Conservation (phyloP, 1,140 invertebrate genomes). For the Dolichoris vasculosae region DNA sequence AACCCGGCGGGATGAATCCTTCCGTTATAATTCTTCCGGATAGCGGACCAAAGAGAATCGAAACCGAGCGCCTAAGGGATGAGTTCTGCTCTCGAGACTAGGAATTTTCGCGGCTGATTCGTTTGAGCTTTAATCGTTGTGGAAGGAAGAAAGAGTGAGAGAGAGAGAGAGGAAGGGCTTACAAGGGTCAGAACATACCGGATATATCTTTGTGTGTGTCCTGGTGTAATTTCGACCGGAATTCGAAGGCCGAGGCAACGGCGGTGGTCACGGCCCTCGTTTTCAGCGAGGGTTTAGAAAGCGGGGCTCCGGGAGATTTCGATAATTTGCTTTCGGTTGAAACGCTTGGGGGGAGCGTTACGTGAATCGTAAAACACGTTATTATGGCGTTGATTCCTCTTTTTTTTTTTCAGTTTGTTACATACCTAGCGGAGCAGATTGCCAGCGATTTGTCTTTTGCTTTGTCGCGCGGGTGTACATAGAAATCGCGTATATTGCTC, state of each 20-base stretch:
- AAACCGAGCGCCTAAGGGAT: background rate
- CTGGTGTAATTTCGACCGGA: conserved; percentile 27
- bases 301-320: conserved; percentile 6
- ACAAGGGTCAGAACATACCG: conserved; percentile 5
- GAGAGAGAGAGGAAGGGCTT: background rate
- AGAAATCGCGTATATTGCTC: background rate
- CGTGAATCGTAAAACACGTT: conserved; percentile 42
- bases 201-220: conserved; percentile 13
- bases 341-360: background rate
- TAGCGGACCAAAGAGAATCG: background rate
- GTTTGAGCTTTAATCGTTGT: conserved; percentile 32
- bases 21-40: conserved; percentile 44
- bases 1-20: background rate
- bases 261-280: background rate
- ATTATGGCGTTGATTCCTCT: conserved; percentile 26
- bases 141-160: background rate
- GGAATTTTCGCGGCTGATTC: conserved; percentile 51
- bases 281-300: conserved; percentile 16
- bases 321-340: conserved; percentile 42
- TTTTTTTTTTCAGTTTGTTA: background rate
- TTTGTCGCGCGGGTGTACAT: background rate
- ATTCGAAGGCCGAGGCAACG: conserved; percentile 23
- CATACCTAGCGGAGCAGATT: background rate
- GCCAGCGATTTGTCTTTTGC: background rate
- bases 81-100: background rate